These are phyloP conservation scores for Pogonomyrmex californicus DNA, from an alignment of 1,140 invertebrate species.

Conservation along the genomic window DNA sequence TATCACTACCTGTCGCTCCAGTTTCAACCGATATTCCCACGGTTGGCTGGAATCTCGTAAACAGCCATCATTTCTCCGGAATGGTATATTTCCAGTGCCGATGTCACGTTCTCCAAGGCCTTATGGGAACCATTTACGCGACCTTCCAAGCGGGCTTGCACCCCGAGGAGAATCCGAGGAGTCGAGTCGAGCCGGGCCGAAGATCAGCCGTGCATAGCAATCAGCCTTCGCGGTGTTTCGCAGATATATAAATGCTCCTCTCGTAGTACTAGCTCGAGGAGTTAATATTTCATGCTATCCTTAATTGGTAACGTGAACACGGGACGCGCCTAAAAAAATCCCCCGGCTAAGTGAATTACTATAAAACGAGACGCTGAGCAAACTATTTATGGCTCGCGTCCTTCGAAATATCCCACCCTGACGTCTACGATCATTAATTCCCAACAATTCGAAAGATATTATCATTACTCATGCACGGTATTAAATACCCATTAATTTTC, in stretches of 20 bases:
- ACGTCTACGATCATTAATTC: slow-evolving; percentile 56
- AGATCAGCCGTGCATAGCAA: slow-evolving; percentile 57
- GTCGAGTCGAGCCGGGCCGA: slow-evolving; percentile 30
- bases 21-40: slow-evolving; percentile 41
- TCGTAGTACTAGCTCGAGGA: slow-evolving; percentile 42
- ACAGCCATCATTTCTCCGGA: neutral
- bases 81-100: slow-evolving; percentile 42
- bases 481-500: slow-evolving; percentile 51
- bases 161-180: slow-evolving; percentile 47
- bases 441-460: slow-evolving; percentile 46
- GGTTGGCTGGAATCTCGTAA: slow-evolving; percentile 23
- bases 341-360: slow-evolving; percentile 53
- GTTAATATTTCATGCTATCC: slow-evolving; percentile 62
- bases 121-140: slow-evolving; percentile 50
- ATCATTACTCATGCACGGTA: slow-evolving; percentile 48
- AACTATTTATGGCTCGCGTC: slow-evolving; percentile 61
- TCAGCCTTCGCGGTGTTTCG: slow-evolving; percentile 58
- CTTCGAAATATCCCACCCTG: slow-evolving; percentile 48
- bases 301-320: slow-evolving; percentile 59
- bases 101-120: slow-evolving; percentile 53
- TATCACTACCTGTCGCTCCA: slow-evolving; percentile 31
- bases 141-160: slow-evolving; percentile 59
- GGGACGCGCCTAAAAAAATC: slow-evolving; percentile 37
- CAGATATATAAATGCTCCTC: slow-evolving; percentile 54
- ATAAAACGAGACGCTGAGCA: slow-evolving; percentile 54